Evolutionary conservation across 1,140 invertebrate genomes (phyloP), one percentile per base, ranked within the genome.

Genomic region (Diplogasteroides magnus): DNA sequence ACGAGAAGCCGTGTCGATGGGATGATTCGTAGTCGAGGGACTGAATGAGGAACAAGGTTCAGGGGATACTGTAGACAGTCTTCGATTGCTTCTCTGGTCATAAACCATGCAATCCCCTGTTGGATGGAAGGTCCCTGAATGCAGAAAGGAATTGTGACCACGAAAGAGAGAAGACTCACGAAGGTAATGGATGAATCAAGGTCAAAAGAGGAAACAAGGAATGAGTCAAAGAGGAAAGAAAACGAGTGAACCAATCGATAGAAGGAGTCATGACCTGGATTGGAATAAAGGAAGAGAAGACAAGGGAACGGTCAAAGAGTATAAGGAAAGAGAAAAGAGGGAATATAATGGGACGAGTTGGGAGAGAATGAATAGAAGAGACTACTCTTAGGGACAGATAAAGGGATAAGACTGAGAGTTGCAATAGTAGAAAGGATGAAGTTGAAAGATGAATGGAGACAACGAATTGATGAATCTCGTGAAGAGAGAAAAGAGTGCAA

Each of bases 11-110:
- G 71, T 79, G 75, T 27, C 84, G 74, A 62, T 85, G 83, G 28
- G 75, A 67, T n/a, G 69, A 65, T 76, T 85, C 84, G 73, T 78
- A 85, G 73, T 85, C 84, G 55, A 85, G 76, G 58, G 80, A 82
- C 80, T 82, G n/a, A n/a, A n/a, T n/a, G n/a, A n/a, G n/a, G n/a
- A n/a, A n/a, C n/a, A n/a, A n/a, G n/a, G n/a, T n/a, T n/a, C n/a
- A n/a, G n/a, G n/a, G n/a, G n/a, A n/a, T n/a, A n/a, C n/a, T n/a
- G n/a, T n/a, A n/a, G n/a, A n/a, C n/a, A n/a, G n/a, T n/a, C n/a
- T n/a, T n/a, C 63, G 63, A 31, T 56, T 56, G 13, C 61, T 63
- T 31, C 19, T 63, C 32, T 63, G 28, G 27, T 27, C 61, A 63
- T 63, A 63, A 6, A 63, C 28, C 13, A 56, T 14, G 48, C 13